Base-by-base conservation (phyloP, 2,888 invertebrate genomes). In the Corythucha ciliata region DNA sequence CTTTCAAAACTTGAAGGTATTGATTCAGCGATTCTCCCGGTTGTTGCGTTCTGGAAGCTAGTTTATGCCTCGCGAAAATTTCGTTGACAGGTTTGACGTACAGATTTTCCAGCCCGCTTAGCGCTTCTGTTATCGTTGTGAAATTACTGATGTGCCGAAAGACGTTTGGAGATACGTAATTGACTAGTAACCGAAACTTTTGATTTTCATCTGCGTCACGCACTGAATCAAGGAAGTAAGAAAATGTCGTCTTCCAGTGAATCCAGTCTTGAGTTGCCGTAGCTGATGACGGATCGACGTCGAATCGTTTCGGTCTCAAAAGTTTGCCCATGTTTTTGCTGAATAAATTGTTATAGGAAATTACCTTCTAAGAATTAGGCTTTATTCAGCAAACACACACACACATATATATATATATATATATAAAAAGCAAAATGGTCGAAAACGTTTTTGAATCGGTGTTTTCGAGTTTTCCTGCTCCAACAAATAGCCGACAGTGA, bases 31-130 rank as follows among this genome's bases (percentile, higher is more conserved):
- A 47, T 33, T 48, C 47, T 14, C 37, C 37, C 3, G 26, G 14
- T 26, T 40, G 18, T 16, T 52, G 52, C 12, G 25, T 25, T 12
- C 40, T 21, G 8, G 26, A 39, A 2, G 40, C 40, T 36, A 52
- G 25, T 5, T 14, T 14, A 20, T 46, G 44, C 18, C 52, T 29
- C 6, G 52, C 24, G 25, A 47, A 48, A 18, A 52, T 40, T 32
- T 48, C 52, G 26, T 48, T 52, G 6, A 27, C 26, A n/a, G 52
- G 52, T 48, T 48, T 48, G 8, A 36, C 26, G 25, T 47, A 52
- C 4, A 39, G 16, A 10, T 48, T 52, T 12, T 47, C 41, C 3
- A 52, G n/a, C 18, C 29, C 32, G 21, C 16, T 20, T 16, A 48
- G 26, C 3, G 41, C 47, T 21, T 33, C 25, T 10, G 24, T 34